A percentile compares a stretch with the other conserved stretches of the same genome.
These are phyloP conservation scores for Bombyx huttoni DNA, from an alignment of 2,888 invertebrate species.

Conservation along the genomic window DNA sequence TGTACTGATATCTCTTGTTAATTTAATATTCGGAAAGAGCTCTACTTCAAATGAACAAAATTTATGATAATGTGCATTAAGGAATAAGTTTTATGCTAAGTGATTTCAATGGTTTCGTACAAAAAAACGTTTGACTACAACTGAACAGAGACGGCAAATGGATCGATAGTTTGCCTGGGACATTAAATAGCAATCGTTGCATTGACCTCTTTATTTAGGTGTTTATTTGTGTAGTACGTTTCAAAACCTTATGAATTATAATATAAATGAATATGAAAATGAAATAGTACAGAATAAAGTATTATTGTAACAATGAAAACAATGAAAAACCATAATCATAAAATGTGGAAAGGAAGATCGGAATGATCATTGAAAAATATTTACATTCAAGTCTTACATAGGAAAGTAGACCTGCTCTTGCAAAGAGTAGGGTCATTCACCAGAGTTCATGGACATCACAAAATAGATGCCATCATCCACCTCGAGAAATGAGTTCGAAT, in stretches of 20 bases:
- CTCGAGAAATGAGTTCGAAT: too few species aligned
- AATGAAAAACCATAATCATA: too few species aligned
- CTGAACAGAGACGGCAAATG: conserved; percentile 61
- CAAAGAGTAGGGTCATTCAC: too few species aligned
- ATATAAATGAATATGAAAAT: not conserved
- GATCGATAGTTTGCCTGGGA: conserved; percentile 66
- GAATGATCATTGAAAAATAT: too few species aligned
- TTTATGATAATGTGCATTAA: not conserved
- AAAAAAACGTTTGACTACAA: conserved; percentile 41
- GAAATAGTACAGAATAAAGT: not conserved
- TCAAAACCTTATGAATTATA: not conserved
- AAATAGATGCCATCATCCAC: too few species aligned
- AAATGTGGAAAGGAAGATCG: too few species aligned
- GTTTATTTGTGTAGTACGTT: conserved; percentile 23
- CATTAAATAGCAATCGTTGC: conserved; percentile 65
- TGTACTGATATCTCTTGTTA: conserved; percentile 8
- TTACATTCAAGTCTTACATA: too few species aligned
- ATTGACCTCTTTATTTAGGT: conserved; percentile 67
- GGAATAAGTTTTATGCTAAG: not conserved
- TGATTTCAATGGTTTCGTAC: not conserved
- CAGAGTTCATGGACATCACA: too few species aligned
- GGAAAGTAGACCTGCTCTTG: too few species aligned
- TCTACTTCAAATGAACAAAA: not conserved
- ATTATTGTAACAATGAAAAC: too few species aligned
- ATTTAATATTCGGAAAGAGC: not conserved